Conservation (phyloP, 2,797 vertebrate genomes). For the Coranthus polyacanthus region DNA sequence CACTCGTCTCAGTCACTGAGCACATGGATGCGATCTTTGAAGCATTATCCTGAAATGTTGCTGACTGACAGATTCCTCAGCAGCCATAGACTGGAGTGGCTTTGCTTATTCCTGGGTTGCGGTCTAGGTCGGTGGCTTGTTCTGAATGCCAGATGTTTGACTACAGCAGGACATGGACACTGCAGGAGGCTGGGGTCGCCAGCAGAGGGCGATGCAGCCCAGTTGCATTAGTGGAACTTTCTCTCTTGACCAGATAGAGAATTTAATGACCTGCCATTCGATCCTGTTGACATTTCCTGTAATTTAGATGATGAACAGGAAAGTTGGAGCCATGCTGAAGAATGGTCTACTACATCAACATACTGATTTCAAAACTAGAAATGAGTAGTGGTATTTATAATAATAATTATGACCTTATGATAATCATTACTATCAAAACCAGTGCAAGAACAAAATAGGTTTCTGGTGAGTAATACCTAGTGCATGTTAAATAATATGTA, state of each 20-base stretch:
- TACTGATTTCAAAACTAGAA: no score
- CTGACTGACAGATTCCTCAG: conserved; percentile 82
- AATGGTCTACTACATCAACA: neutral
- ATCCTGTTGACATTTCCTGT: conserved; percentile 48
- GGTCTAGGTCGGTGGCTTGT: conserved; percentile 70
- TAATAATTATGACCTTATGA: no score
- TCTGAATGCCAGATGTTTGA: conserved; percentile 79
- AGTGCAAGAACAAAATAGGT: no score
- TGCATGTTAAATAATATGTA: no score
- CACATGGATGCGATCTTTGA: conserved; percentile 64
- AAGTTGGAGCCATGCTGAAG: conserved; percentile 30
- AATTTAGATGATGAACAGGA: conserved; percentile 45
- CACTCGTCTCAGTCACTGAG: conserved; percentile 35
- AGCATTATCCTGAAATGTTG: conserved; percentile 74
- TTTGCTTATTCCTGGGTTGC: conserved; percentile 78
- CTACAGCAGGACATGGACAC: conserved; percentile 21
- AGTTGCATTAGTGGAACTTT: conserved; percentile 23
- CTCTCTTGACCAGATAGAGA: conserved; percentile 12
- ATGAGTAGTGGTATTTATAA: no score
- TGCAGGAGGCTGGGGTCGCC: conserved; percentile 51
- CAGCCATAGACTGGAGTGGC: conserved; percentile 74
- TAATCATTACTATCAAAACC: no score
- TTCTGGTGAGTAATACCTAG: no score
- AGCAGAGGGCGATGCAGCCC: conserved; percentile 71
- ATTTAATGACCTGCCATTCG: conserved; percentile 61